Base-by-base conservation (phyloP, 1,140 invertebrate genomes). In the Plutomurus gul region DNA sequence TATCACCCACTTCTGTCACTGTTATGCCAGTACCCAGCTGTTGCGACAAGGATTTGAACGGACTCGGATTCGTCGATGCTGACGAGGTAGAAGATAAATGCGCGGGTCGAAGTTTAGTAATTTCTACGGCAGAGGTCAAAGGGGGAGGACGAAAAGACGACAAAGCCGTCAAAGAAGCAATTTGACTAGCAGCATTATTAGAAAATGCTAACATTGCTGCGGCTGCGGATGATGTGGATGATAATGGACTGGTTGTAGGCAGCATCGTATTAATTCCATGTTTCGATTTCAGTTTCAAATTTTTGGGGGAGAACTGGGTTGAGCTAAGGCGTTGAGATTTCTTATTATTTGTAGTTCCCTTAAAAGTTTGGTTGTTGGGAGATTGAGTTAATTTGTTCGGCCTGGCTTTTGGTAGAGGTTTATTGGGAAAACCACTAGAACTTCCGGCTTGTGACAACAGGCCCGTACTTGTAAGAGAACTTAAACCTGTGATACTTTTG, bases 1-100 rank as follows among this genome's bases (percentile, higher is more conserved):
- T 75, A 8, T 81, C 49, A 4, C 76, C 77, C 8, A 81, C 80
- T 76, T 81, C 80, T 5, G 74, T 81, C 5, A 81, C 80, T 5
- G 76, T 78, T 22, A 81, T 76, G 4, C 72, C 76, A 11, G 76
- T 27, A 11, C 76, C 76, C n/a, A 78, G 18, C 60, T 56, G 77
- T 11, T 65, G 70, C 0, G 75, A 46, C 11, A 78, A 27, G 18
- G 76, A 72, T 71, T 78, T 78, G 30, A 72, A 49, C 11, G 71
- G 49, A 40, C 22, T 76, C 0, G 46, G 27, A 39, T 39, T 60
- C 8, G 75, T 33, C 3, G 30, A 13, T 1, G 47, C 49, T 39
- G 47, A 27, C 7, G 25, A 33, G 13, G 20, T 46, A 11, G 75
- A 76, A 7, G 36, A 39, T n/a, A 49, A n/a, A 22, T 72, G 60